Evolutionary conservation across 2,888 invertebrate species (phyloP), one percentile per base, ranked within the genome.

Genomic region (Orthosia cruda): DNA sequence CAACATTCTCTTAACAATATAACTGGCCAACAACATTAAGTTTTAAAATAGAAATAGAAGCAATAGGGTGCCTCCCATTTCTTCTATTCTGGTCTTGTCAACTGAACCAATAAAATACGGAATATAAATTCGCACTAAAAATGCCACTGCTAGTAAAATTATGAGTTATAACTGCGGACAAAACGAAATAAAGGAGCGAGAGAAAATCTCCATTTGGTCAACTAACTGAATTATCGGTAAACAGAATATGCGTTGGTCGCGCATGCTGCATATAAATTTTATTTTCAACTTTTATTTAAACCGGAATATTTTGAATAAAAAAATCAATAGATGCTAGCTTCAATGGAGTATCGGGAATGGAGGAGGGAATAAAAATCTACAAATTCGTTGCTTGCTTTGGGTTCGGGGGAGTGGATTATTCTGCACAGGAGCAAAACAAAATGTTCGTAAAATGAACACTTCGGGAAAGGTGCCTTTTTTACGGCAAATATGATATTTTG

Each of bases 121-220:
- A 71, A 88, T 79, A 84, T 83, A 87, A 88, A 88, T 87, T 81
- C 68, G 59, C 63, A 74, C 64, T 73, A 72, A 73, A 81, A 79
- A 83, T 71, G 80, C 66, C 69, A 62, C 47, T 40, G 71, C 71
- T 75, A 59, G 74, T 72, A 61, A 80, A 85, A 81, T 83, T 77
- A 83, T 81, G 80, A 88, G 72, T 78, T 77, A 80, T 80, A 70
- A 70, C 80, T 74, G 76, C 70, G 76, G 62, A 61, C 54, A 71
- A 80, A 83, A 83, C 57, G 58, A 80, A 74, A 57, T 61, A 77
- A 58, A 68, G 52, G 64, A 18, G 49, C 32, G 59, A 47, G 54
- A 20, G 74, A 81, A 76, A 78, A 82, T 63, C 62, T 69, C 45
- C 23, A 68, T 71, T 74, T 69, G 63, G 72, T 74, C 57, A 73